A percentile compares a stretch with the other conserved stretches of the same genome.
Evolutionary conservation across 2,113 vertebrate genomes (phyloP).

Genomic region (Saccopteryx leptura): DNA sequence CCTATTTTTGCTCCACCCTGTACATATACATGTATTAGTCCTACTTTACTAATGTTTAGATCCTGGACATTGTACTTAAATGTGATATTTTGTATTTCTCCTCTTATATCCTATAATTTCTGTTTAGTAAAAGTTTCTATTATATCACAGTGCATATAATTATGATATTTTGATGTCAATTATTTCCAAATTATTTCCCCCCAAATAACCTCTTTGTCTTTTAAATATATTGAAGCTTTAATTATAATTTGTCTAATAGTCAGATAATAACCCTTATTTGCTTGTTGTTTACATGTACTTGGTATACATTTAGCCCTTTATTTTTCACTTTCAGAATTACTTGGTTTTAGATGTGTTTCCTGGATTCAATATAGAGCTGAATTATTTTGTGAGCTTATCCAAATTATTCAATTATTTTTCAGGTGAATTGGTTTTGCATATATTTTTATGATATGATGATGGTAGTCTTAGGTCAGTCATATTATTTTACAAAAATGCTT

Average conservation of each 20-base stretch:
- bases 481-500: not conserved
- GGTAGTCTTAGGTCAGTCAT: not conserved
- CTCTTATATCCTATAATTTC: not conserved
- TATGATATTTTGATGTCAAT: not conserved
- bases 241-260: not conserved
- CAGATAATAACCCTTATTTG: not conserved
- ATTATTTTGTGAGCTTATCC: not conserved
- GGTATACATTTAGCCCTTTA: not conserved
- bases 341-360: not conserved
- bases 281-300: not conserved
- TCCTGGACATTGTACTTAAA: not conserved
- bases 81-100: not conserved
- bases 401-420: not conserved
- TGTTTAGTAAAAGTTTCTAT: not conserved
- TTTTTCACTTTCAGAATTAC: not conserved
- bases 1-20: too few relatives aligned
- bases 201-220: not conserved
- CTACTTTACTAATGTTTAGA: not conserved
- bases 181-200: not conserved
- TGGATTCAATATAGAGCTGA: not conserved
- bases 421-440: not conserved
- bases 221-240: not conserved
- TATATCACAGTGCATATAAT: not conserved
- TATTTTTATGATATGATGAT: not conserved
- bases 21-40: not conserved